Conservation (phyloP, 1,140 invertebrate species). For the Reticulitermes speratus region DNA sequence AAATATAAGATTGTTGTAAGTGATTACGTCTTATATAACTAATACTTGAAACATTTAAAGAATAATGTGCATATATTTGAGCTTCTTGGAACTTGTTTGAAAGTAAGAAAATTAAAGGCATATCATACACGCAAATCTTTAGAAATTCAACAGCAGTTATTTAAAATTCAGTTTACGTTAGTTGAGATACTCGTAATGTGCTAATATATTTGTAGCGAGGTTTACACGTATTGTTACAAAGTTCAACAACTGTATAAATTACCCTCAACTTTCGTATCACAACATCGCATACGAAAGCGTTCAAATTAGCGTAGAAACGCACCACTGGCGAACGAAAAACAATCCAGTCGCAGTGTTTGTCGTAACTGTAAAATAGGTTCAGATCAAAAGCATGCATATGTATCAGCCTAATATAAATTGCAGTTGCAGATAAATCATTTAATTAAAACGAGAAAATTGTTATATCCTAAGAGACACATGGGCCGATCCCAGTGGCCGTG, state of each 20-base stretch:
- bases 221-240: background rate
- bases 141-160: background rate
- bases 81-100: background rate
- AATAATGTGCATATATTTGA: background rate
- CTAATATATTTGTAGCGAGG: background rate
- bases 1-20: too few species aligned
- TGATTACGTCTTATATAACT: too few species aligned
- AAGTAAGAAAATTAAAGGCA: background rate
- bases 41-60: too few species aligned
- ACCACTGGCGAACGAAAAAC: too few species aligned
- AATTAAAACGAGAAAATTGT: too few species aligned
- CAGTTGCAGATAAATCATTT: too few species aligned
- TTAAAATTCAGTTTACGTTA: background rate
- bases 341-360: too few species aligned
- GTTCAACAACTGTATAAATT: background rate
- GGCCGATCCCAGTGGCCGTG: too few species aligned
- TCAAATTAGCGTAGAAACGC: background rate
- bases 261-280: background rate
- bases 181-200: background rate
- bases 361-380: too few species aligned
- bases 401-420: too few species aligned
- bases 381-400: too few species aligned
- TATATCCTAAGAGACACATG: too few species aligned
- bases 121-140: background rate
- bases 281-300: background rate